A percentile compares a stretch with the other conserved stretches of the same genome.
These are phyloP conservation scores for Toxostoma redivivum DNA, from an alignment of 2,113 vertebrate genomes.

Conservation along the genomic window DNA sequence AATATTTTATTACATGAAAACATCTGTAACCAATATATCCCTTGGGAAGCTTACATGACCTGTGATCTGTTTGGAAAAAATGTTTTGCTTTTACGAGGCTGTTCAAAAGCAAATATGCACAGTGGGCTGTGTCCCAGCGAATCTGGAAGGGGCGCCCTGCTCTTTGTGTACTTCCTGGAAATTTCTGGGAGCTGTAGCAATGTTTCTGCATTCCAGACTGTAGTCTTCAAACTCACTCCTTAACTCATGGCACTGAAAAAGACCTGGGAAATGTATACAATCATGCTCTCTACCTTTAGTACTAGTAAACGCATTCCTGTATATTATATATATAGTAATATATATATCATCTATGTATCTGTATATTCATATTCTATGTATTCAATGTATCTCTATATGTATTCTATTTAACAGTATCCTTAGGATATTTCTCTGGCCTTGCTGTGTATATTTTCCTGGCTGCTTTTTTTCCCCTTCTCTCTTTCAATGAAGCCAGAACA, in stretches of 20 bases:
- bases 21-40: constrained; percentile 71
- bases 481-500: neutral
- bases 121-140: neutral
- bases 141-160: constrained; percentile 4
- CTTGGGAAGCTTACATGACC: constrained; percentile 62
- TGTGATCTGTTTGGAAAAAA: constrained; percentile 61
- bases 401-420: neutral
- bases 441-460: neutral
- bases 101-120: constrained; percentile 17
- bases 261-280: neutral
- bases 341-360: neutral
- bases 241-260: neutral
- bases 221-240: neutral
- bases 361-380: too few species aligned
- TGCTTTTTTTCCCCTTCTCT: neutral
- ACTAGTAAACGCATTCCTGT: neutral
- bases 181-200: neutral
- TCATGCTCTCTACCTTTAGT: neutral
- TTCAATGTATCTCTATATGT: too few species aligned
- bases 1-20: constrained; percentile 69
- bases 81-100: constrained; percentile 48
- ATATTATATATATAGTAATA: neutral
- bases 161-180: neutral
- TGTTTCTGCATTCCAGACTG: neutral
- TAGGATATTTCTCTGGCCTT: neutral